A percentile compares a stretch with the other conserved stretches of the same genome.
Evolutionary conservation across 2,113 vertebrate genomes (phyloP).

Genomic region (Pollachius pollachius): DNA sequence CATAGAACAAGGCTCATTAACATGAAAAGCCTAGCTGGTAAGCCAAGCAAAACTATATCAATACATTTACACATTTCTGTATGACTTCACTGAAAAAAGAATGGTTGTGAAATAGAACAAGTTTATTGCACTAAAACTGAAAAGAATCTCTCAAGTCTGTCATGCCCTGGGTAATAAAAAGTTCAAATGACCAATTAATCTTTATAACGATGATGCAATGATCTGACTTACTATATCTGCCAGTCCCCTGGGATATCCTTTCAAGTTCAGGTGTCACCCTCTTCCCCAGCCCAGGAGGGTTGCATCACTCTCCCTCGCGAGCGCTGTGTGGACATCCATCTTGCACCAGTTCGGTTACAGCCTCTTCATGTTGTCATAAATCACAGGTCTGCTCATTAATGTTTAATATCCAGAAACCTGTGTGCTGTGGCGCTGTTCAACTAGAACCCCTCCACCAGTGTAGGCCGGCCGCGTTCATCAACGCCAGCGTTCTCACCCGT

Average conservation of each 20-base stretch:
- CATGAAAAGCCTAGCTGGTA: no score
- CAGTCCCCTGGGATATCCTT: constrained; percentile 4
- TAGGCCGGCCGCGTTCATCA: constrained; percentile 56
- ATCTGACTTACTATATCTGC: constrained; percentile 12
- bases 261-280: background rate
- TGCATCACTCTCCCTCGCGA: constrained; percentile 40
- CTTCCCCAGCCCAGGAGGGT: constrained; percentile 15
- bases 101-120: no score
- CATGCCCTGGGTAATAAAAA: background rate
- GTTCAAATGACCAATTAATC: constrained; percentile 10
- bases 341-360: constrained; percentile 51
- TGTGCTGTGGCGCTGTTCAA: constrained; percentile 37
- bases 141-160: background rate
- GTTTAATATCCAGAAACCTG: constrained; percentile 63
- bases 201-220: constrained; percentile 3
- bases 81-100: no score
- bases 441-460: constrained; percentile 29
- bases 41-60: no score
- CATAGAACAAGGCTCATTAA: no score
- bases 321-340: constrained; percentile 54
- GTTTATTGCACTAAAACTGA: no score
- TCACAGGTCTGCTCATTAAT: constrained; percentile 69
- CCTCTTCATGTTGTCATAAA: constrained; percentile 66
- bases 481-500: constrained; percentile 32
- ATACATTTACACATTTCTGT: no score